A percentile compares a stretch with the other conserved stretches of the same genome.
Conservation (phyloP, 23 tunicate genomes). For the Ascidia mentula region DNA sequence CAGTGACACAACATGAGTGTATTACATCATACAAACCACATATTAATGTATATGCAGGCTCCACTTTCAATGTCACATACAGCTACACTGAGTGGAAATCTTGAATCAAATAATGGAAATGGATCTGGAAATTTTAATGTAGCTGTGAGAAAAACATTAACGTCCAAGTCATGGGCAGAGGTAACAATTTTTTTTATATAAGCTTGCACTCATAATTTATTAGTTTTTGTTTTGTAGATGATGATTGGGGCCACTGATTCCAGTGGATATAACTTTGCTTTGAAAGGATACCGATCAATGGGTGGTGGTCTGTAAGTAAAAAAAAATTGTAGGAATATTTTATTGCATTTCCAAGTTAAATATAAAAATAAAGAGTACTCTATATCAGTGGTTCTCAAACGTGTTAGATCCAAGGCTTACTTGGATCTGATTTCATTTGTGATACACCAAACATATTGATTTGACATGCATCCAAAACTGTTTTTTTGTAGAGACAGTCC, state of each 20-base stretch:
- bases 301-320: conserved; percentile 83
- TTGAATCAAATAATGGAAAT: conserved; percentile 76
- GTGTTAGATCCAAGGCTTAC: no score
- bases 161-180: conserved; percentile 79
- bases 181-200: conserved; percentile 11
- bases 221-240: neutral
- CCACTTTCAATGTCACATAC: conserved; percentile 78
- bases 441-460: no score
- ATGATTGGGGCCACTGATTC: conserved; percentile 57
- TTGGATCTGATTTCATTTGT: no score
- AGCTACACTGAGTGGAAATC: conserved; percentile 72
- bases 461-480: no score
- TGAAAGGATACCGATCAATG: conserved; percentile 62
- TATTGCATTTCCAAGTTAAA: no score
- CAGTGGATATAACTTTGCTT: conserved; percentile 44
- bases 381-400: no score
- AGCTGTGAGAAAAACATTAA: conserved; percentile 33
- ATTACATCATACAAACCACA: no score
- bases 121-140: conserved; percentile 70
- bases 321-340: no score
- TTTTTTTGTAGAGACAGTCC: no score
- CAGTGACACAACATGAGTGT: no score
- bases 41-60: conserved; percentile 75
- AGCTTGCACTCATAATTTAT: neutral
- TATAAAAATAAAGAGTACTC: no score